A percentile compares a stretch with the other conserved stretches of the same genome.
These are phyloP conservation scores for Pterocles burchelli DNA, from an alignment of 2,113 vertebrate genomes.

Conservation along the genomic window DNA sequence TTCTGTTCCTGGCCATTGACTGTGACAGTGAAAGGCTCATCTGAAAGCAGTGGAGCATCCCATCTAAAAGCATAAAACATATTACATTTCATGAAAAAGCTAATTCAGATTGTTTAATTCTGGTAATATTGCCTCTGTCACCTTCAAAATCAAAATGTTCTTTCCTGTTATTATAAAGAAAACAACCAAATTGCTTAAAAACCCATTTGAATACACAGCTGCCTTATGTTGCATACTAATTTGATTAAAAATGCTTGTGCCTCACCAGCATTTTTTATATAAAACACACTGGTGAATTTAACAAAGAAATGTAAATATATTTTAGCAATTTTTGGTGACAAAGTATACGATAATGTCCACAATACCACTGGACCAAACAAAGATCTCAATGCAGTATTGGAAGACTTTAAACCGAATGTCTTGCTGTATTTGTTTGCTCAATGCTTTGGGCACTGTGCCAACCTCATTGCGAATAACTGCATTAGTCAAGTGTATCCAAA, in stretches of 20 bases:
- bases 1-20: constrained; percentile 88
- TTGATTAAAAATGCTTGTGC: constrained; percentile 83
- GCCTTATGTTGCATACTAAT: constrained; percentile 90
- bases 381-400: constrained; percentile 57
- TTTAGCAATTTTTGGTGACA: constrained; percentile 32
- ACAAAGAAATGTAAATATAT: constrained; percentile 73
- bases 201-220: constrained; percentile 88
- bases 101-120: constrained; percentile 90
- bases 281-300: constrained; percentile 76
- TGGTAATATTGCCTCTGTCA: constrained; percentile 90
- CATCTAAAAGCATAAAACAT: constrained; percentile 90
- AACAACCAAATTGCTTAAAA: constrained; percentile 90
- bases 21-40: constrained; percentile 88
- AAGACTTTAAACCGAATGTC: constrained; percentile 71
- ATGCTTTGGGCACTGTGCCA: constrained; percentile 82
- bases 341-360: constrained; percentile 28
- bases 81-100: constrained; percentile 91
- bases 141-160: constrained; percentile 91
- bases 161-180: constrained; percentile 90
- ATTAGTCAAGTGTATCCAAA: constrained; percentile 88
- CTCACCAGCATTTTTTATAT: constrained; percentile 79
- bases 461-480: constrained; percentile 85
- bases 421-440: constrained; percentile 79
- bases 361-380: constrained; percentile 54
- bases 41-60: constrained; percentile 84